Conservation (phyloP, 2,113 vertebrate species). For the Dicaeum eximium region DNA sequence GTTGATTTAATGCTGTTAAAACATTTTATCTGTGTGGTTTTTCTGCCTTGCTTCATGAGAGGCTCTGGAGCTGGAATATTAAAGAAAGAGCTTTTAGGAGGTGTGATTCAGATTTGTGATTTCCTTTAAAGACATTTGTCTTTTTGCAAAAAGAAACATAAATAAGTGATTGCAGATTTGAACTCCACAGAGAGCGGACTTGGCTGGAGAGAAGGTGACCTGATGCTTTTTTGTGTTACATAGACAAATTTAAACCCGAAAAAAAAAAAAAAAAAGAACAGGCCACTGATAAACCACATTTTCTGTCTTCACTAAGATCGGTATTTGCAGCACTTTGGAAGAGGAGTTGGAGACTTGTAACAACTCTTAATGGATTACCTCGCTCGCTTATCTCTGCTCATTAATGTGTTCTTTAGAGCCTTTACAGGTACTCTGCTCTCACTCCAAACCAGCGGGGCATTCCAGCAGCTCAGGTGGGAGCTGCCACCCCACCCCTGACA, state of each 20-base stretch:
- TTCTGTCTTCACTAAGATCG: not conserved
- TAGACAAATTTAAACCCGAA: not conserved
- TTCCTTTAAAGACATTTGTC: not conserved
- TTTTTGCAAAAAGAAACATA: accelerated
- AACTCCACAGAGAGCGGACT: not conserved
- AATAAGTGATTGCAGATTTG: not conserved
- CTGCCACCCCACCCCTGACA: not conserved
- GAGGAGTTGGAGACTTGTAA: not conserved
- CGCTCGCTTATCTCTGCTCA: accelerated
- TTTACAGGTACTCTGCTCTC: not conserved
- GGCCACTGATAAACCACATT: not conserved
- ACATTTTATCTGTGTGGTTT: not conserved
- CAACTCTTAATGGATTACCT: no score
- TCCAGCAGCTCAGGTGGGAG: not conserved
- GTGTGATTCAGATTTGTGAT: not conserved
- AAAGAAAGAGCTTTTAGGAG: not conserved
- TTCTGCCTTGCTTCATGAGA: not conserved
- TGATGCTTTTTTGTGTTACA: not conserved
- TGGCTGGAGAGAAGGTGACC: not conserved
- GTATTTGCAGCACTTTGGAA: not conserved
- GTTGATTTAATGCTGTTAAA: not conserved
- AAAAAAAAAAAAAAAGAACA: no score
- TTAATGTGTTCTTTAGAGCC: not conserved
- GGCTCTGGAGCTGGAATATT: not conserved
- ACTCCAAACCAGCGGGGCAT: not conserved